Base-by-base conservation (phyloP, 1,140 invertebrate species). In the Ericerus pela region DNA sequence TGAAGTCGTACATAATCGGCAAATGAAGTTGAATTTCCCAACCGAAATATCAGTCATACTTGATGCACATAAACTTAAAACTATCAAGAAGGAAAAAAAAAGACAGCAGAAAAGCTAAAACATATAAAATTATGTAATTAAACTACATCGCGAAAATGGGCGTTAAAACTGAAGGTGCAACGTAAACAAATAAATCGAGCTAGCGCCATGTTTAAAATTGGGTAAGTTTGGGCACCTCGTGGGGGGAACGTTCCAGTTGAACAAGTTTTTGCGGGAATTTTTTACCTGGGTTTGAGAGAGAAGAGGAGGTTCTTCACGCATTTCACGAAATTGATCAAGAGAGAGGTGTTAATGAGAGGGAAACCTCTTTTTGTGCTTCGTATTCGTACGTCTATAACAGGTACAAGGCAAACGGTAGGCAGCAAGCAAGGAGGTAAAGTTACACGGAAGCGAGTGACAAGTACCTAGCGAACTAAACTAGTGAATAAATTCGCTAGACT, bases 181-280 rank as follows among this genome's bases (percentile, higher is more conserved):
- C 41, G 41, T 47, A 47, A 47, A 47, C 41, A 47, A 47, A 47
- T 47, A 47, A 47, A 47, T 47, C 41, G 26, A 47, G 41, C 41
- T 24, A 47, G 41, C 41, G 41, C 41, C 41, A 47, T 47, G 41
- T 47, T 47, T 47, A 47, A 47, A 47, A 47, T 47, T 47, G 41
- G 41, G 41, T 22, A 47, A 47, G 41, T 47, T 5, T 47, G 41
- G 26, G 41, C 41, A 16, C 41, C 41, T 47, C 41, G 41, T 47
- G 41, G 41, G 41, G 41, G 41, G 41, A 47, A 47, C 41, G 41
- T 47, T 47, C 41, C 41, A 47, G 41, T 47, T 47, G 41, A 47
- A 47, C 41, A 47, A 47, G 41, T 47, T 47, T 47, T 47, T 47
- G 41, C 41, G 41, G 41, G 41, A 47, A 8, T 47, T 47, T 47